phyloP scores from a whole-genome alignment of 1,140 invertebrate genomes.

The Pissodes strobi region DNA sequence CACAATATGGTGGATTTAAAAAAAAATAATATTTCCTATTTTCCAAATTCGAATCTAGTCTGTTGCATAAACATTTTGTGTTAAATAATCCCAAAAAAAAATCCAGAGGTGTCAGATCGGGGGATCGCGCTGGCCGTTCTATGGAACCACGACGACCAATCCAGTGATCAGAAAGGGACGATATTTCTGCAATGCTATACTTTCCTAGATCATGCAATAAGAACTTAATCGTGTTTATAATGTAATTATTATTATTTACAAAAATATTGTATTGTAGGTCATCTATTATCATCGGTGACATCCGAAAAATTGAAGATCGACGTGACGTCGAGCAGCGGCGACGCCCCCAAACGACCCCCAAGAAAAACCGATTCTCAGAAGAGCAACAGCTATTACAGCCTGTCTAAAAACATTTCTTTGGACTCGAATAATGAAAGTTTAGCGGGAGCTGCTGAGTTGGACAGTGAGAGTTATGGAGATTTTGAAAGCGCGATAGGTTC shows the following conservation, averaged over 20 bases:
- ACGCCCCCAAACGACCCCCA: constrained; percentile 55
- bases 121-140: too few species aligned
- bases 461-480: constrained; percentile 56
- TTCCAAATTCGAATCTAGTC: too few species aligned
- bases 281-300: constrained; percentile 54
- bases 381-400: constrained; percentile 57
- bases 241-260: too few species aligned
- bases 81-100: too few species aligned
- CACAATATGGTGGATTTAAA: too few species aligned
- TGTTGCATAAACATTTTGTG: too few species aligned
- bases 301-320: constrained; percentile 54
- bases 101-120: too few species aligned
- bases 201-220: too few species aligned
- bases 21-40: too few species aligned
- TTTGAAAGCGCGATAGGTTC: constrained; percentile 67
- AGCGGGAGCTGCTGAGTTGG: constrained; percentile 54
- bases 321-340: constrained; percentile 47
- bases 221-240: background rate
- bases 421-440: constrained; percentile 56
- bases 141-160: too few species aligned
- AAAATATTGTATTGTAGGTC: constrained; percentile 21
- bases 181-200: too few species aligned
- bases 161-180: too few species aligned
- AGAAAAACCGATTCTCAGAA: constrained; percentile 62
- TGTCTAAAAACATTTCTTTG: constrained; percentile 52